Conservation (phyloP, 2,113 vertebrate species). For the Aphyosemion australe region DNA sequence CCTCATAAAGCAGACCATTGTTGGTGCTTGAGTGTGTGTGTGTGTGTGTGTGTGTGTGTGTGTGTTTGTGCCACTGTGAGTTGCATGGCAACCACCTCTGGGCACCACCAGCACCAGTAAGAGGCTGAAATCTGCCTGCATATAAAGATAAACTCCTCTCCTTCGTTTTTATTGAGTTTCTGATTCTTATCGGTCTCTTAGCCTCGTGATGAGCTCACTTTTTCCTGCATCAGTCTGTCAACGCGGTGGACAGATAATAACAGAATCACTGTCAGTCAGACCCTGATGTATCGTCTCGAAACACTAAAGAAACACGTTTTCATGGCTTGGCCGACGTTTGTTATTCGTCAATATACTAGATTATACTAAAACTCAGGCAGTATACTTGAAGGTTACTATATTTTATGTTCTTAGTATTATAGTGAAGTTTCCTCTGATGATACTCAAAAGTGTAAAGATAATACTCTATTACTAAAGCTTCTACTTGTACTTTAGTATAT, state of each 20-base stretch:
- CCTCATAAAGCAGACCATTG: conserved; percentile 86
- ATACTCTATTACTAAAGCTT: too few relatives aligned
- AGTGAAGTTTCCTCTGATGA: too few relatives aligned
- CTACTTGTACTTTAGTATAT: too few relatives aligned
- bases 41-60: conserved; percentile 54
- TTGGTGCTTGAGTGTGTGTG: conserved; percentile 66
- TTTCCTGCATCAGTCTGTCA: conserved; percentile 35
- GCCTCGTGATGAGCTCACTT: background rate
- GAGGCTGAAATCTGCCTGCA: conserved; percentile 55
- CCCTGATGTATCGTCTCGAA: conserved; percentile 44
- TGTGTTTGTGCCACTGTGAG: conserved; percentile 68
- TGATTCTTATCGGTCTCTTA: conserved; percentile 14
- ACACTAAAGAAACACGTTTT: conserved; percentile 26
- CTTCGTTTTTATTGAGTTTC: conserved; percentile 6
- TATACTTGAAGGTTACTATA: too few relatives aligned
- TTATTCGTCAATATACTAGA: too few relatives aligned
- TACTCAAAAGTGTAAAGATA: too few relatives aligned
- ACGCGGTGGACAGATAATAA: conserved; percentile 21
- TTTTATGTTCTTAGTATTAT: too few relatives aligned
- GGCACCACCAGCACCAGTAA: conserved; percentile 72
- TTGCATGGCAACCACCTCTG: conserved; percentile 80
- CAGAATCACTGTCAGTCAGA: conserved; percentile 38
- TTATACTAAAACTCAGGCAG: too few relatives aligned
- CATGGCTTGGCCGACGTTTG: conserved; percentile 38
- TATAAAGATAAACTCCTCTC: conserved; percentile 51